Base-by-base conservation (phyloP, 2,113 vertebrate species). In the Okapia johnstoni region DNA sequence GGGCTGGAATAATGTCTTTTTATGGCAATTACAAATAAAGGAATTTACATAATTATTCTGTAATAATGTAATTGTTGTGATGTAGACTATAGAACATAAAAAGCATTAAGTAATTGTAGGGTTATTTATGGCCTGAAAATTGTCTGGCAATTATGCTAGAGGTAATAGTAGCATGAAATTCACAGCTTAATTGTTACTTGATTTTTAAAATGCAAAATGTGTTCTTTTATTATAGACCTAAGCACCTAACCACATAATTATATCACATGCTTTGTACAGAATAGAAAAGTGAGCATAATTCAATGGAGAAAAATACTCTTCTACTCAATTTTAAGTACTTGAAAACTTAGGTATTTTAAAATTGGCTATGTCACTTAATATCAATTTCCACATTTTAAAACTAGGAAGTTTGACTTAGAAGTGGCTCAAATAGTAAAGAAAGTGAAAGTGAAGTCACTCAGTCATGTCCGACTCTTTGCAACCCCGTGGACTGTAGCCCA, bases 111-210 rank as follows among this genome's bases (percentile, higher is more conserved):
- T 81, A 97, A 97, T 96, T 98, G 61, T 14, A 57, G 46, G 85
- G 84, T 97, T 98, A 98, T 97, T 98, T 98, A 97, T 98, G 91
- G 88, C 55, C 55, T 93, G 85, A 95, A 98, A 98, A 98, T 97
- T 92, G 61, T 84, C 91, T 85, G 0, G 0, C 76, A 98, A 98
- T 98, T 98, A 98, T 87, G 77, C 2, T 85, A 57, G 60, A 98
- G 94, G 21, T 96, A 97, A 87, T 97, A 98, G 52, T 88, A 93
- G 50, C 76, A 96, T 96, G 61, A 61, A 97, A 97, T 91, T 97
- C 50, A 43, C 54, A 95, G n/a, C 58, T 98, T 98, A 98, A 98
- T 92, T 98, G 55, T 76, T 80, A 92, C 43, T 97, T 97, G 95
- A 81, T 97, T 98, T 73, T 98, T 36, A 89, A 96, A 73, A 77